Base-by-base conservation (phyloP, 2,113 vertebrate genomes). In the Thunnus maccoyii region DNA sequence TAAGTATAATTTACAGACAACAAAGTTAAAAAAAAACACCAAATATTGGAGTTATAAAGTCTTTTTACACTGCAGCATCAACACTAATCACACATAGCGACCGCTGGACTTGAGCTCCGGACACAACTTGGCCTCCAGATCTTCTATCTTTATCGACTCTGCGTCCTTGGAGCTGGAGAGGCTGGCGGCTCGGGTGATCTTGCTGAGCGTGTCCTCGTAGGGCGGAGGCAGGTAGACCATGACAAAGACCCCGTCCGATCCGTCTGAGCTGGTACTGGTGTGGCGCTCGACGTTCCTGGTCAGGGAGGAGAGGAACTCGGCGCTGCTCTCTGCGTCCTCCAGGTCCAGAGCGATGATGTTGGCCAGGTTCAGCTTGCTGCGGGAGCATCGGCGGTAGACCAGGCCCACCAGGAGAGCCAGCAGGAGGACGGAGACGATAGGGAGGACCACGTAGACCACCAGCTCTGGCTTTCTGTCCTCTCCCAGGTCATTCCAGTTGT, bases 181-280 rank as follows among this genome's bases (percentile, higher is more conserved):
- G 86, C 95, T 96, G 84, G 95, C 92, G 5, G 94, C 95, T 0
- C 90, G 91, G 0, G 90, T 87, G 67, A 93, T 91, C 76, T 94
- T 96, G 84, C 93, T 95, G 46, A 96, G 96, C 61, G 97, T 97
- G 70, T 98, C 97, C 78, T 98, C 96, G 0, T 98, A 98, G 0
- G 97, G 97, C 0, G 97, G 96, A 2, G 96, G 96, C 56, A 96
- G 93, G 48, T 95, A 95, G 11, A 94, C 76, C 0, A 95, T 93
- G 51, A 96, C 93, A 32, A 95, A 95, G 0, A 95, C 94, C 0
- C 92, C 93, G 0, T 96, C 95, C 0, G 94, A 94, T 3, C 85
- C 83, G 3, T 94, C 86, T 0, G 94, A 95, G 80, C 94, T 94
- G 61, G 90, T 92, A 89, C 93, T 94, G 73, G 90, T 84, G 55